Conservation (phyloP, 1,140 invertebrate genomes). For the Psilanteris sp. region DNA sequence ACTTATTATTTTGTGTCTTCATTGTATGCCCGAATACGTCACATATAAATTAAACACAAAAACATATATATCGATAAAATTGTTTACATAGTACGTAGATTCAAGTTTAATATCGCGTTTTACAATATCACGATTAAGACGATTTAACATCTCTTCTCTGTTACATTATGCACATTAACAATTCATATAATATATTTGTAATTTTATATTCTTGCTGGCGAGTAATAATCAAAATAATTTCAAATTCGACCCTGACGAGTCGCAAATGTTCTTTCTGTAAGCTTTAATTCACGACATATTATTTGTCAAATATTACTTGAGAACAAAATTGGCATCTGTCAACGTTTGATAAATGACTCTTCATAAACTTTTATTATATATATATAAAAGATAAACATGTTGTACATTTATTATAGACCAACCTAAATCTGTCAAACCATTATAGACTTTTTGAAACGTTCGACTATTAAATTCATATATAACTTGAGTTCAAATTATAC, state of each 20-base stretch:
- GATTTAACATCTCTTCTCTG: slow-evolving; percentile 40
- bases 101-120: slow-evolving; percentile 35
- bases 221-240: slow-evolving; percentile 22
- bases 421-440: too few relatives aligned
- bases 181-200: slow-evolving; percentile 25
- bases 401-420: too few relatives aligned
- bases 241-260: slow-evolving; percentile 16
- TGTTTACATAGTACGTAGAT: background rate
- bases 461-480: too few relatives aligned
- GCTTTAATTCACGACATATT: slow-evolving; percentile 27
- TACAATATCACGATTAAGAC: slow-evolving; percentile 28
- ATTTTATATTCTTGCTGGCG: slow-evolving; percentile 22
- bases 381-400: too few relatives aligned
- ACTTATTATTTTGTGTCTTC: background rate
- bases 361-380: too few relatives aligned
- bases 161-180: slow-evolving; percentile 30
- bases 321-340: slow-evolving; percentile 18
- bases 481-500: too few relatives aligned
- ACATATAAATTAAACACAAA: background rate
- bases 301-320: slow-evolving; percentile 11
- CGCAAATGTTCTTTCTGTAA: too few relatives aligned
- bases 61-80: background rate
- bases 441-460: too few relatives aligned
- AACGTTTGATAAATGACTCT: slow-evolving; percentile 13
- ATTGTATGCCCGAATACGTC: background rate